Percentiles rank a stretch among this genome's conserved stretches.
phyloP scores from a whole-genome alignment of 2,888 invertebrate species.

The Rhogogaster chlorosoma region DNA sequence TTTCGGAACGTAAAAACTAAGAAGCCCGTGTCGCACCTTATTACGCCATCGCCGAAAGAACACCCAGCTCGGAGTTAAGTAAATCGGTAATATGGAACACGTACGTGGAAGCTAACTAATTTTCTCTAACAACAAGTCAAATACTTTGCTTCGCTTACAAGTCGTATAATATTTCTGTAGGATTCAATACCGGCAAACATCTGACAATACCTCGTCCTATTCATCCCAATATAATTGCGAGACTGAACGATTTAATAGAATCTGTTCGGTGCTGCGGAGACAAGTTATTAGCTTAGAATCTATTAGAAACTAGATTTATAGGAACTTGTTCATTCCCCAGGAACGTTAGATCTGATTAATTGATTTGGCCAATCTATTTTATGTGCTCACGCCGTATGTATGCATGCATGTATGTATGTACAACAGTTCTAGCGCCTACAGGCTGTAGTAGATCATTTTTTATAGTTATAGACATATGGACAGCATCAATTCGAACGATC shows the following conservation, averaged over 20 bases:
- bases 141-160: conserved; percentile 32
- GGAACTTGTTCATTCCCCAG: background rate
- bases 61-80: conserved; percentile 21
- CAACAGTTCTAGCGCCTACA: background rate
- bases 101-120: conserved; percentile 43
- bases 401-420: background rate
- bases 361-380: conserved; percentile 4
- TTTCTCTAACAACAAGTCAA: conserved; percentile 45
- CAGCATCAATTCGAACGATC: conserved; percentile 10
- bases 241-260: conserved; percentile 1
- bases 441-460: background rate
- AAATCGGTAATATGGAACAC: conserved; percentile 39
- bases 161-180: conserved; percentile 18
- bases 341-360: background rate
- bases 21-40: conserved; percentile 27
- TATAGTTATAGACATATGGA: conserved; percentile 6
- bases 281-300: background rate
- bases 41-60: conserved; percentile 45
- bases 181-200: background rate
- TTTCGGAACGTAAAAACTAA: conserved; percentile 39
- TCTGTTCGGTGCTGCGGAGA: background rate
- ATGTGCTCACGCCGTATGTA: background rate
- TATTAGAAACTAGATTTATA: conserved; percentile 32
- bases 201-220: conserved; percentile 22
- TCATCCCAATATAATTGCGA: conserved; percentile 7